Percentiles rank a stretch among this genome's conserved stretches.
These are phyloP conservation scores for Vimba vimba DNA, from an alignment of 2,113 vertebrate species.

Conservation along the genomic window DNA sequence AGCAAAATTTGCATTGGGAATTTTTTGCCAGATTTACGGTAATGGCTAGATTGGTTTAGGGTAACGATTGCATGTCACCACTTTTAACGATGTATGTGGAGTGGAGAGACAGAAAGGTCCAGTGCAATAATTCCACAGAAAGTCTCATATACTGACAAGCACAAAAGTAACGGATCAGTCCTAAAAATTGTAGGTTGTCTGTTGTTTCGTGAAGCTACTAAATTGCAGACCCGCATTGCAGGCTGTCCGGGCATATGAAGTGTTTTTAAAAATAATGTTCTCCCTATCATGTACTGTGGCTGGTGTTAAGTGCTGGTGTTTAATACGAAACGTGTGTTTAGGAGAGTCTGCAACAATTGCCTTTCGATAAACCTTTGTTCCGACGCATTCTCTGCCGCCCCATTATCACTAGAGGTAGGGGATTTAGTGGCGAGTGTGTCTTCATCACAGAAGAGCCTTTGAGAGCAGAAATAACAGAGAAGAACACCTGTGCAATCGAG, in stretches of 20 bases:
- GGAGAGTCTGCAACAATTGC: slow-evolving; percentile 67
- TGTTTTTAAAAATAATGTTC: slow-evolving; percentile 48
- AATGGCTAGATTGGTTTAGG: background rate
- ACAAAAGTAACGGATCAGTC: background rate
- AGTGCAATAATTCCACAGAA: background rate
- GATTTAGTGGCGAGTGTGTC: slow-evolving; percentile 65
- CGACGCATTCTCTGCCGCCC: slow-evolving; percentile 63
- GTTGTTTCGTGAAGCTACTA: background rate
- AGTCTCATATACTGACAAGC: background rate
- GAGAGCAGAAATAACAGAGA: slow-evolving; percentile 65
- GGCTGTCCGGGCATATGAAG: slow-evolving; percentile 40
- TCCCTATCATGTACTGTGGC: slow-evolving; percentile 49
- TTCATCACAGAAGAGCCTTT: slow-evolving; percentile 67
- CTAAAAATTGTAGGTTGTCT: slow-evolving; percentile 13
- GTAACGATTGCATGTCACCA: no score
- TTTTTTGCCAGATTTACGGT: background rate
- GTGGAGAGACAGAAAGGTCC: background rate
- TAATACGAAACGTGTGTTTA: slow-evolving; percentile 59
- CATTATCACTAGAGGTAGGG: slow-evolving; percentile 69
- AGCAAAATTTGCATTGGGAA: background rate
- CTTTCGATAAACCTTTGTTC: slow-evolving; percentile 79
- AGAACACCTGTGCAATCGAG: slow-evolving; percentile 77
- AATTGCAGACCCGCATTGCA: slow-evolving; percentile 45
- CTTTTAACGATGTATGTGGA: background rate
- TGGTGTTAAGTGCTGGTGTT: slow-evolving; percentile 52